Evolutionary conservation across 2,113 vertebrate genomes (phyloP), one percentile per base, ranked within the genome.

Genomic region (Lethenteron reissneri): DNA sequence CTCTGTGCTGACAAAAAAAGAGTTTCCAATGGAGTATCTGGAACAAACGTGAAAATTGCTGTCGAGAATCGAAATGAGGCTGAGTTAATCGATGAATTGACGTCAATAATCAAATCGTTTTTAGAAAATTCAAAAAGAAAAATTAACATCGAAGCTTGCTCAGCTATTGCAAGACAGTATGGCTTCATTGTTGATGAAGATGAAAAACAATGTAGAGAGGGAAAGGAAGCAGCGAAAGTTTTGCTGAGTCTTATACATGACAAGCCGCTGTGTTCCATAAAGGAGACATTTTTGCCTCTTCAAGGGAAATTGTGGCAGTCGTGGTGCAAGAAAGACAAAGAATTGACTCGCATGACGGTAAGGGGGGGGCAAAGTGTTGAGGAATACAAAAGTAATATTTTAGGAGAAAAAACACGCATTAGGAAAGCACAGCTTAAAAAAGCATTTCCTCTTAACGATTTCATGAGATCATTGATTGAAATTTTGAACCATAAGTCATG

Each of bases 101-200:
- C 19, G 73, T 70, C 76, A 19, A 75, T 70, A 17, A 70, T 83
- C 7, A 76, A 21, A 72, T 19, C 58, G 21, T 58, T 80, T 56
- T 56, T 81, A 25, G 76, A 76, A 75, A 71, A 70, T 2, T 1
- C 70, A 57, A 69, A 80, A n/a, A 78, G 75, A 70, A 58, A 3
- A 71, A 72, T 80, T 14, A 78, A 77, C 69, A 73, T 83, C 57
- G 79, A 80, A 70, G 76, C 60, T 57, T 77, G 73, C 57, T 75
- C 75, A 71, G 74, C 72, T 41, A 64, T 76, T 71, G 81, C 80
- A 56, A 70, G 57, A 11, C 76, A 80, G 7, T 71, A 73, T 19
- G 75, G 77, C 57, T 25, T 83, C 15, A 71, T 57, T 21, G 71
- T 82, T 56, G 82, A 84, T 58, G 80, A 82, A 3, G 58, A 75